A percentile compares a stretch with the other conserved stretches of the same genome.
phyloP scores from a whole-genome alignment of 2,888 invertebrate species.

The Ennomos quercinarius region DNA sequence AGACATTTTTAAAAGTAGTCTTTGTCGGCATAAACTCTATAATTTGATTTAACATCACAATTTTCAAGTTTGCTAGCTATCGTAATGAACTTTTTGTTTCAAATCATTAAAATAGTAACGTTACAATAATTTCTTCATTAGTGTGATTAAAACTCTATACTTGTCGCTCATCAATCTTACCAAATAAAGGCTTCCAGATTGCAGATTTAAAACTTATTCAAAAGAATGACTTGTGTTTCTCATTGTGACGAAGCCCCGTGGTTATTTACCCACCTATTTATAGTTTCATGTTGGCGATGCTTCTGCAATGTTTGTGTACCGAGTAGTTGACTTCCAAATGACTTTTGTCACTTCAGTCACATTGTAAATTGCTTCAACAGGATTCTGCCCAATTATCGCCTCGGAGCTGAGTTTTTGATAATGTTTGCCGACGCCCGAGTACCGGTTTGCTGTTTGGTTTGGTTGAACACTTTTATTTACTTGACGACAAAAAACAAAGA shows the following conservation, averaged over 20 bases:
- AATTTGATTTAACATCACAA: too few relatives aligned
- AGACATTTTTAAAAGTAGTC: too few relatives aligned
- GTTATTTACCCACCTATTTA: conserved; percentile 11
- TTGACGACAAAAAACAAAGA: conserved; percentile 19
- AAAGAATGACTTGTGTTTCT: conserved; percentile 20
- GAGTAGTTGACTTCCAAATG: conserved; percentile 54
- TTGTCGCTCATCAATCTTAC: conserved; percentile 9
- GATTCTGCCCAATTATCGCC: conserved; percentile 59
- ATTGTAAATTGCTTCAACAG: conserved; percentile 58
- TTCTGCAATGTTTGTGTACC: conserved; percentile 32
- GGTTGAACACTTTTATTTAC: conserved; percentile 22
- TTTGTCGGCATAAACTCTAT: too few relatives aligned
- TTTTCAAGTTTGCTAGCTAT: too few relatives aligned
- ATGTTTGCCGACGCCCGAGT: conserved; percentile 51
- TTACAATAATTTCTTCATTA: too few relatives aligned
- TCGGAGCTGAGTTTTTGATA: conserved; percentile 51
- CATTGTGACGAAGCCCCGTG: background rate
- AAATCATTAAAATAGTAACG: too few relatives aligned
- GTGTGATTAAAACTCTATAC: too few relatives aligned
- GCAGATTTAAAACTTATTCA: conserved; percentile 17
- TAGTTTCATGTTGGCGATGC: conserved; percentile 2
- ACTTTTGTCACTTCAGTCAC: conserved; percentile 50
- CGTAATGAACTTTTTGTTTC: too few relatives aligned
- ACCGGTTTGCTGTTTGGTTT: conserved; percentile 53
- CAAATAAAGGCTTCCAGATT: conserved; percentile 5